Evolutionary conservation across 2,888 invertebrate genomes (phyloP).

Genomic region (Biston betularia): DNA sequence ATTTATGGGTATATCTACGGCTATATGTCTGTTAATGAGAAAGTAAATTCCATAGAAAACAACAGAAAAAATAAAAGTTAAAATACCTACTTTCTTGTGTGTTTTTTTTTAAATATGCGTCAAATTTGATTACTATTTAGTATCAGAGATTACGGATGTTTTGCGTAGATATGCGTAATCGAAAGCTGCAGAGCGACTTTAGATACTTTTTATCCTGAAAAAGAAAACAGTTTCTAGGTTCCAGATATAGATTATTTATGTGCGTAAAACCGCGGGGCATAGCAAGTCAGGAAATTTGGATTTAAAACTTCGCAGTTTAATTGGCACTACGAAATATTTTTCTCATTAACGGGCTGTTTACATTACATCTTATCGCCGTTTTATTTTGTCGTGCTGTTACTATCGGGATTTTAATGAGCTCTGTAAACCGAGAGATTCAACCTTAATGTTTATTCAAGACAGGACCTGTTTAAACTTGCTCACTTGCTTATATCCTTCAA

Average conservation of each 20-base stretch:
- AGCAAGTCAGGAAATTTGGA: conserved; percentile 14
- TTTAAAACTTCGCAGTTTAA: conserved; percentile 31
- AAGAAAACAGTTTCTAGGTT: too few species aligned
- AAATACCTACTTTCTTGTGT: too few species aligned
- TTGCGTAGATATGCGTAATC: too few species aligned
- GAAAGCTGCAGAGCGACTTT: too few species aligned
- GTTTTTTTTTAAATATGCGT: too few species aligned
- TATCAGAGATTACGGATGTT: too few species aligned
- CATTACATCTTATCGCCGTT: conserved; percentile 32
- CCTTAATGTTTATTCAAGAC: conserved; percentile 26
- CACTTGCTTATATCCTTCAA: conserved; percentile 7
- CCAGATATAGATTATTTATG: too few species aligned
- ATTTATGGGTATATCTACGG: conserved; percentile 7
- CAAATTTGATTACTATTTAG: too few species aligned
- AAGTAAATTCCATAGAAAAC: not conserved
- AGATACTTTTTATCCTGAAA: too few species aligned
- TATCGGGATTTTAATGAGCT: conserved; percentile 38
- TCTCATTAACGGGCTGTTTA: conserved; percentile 37
- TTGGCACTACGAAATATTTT: conserved; percentile 36
- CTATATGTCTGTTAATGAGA: not conserved
- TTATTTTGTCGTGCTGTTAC: conserved; percentile 32
- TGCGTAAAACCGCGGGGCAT: not conserved
- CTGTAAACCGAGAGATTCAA: conserved; percentile 36
- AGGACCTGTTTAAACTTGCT: conserved; percentile 25
- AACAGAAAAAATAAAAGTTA: too few species aligned